phyloP scores from a whole-genome alignment of 2,797 vertebrate genomes.

The Loris lydekkerianus region DNA sequence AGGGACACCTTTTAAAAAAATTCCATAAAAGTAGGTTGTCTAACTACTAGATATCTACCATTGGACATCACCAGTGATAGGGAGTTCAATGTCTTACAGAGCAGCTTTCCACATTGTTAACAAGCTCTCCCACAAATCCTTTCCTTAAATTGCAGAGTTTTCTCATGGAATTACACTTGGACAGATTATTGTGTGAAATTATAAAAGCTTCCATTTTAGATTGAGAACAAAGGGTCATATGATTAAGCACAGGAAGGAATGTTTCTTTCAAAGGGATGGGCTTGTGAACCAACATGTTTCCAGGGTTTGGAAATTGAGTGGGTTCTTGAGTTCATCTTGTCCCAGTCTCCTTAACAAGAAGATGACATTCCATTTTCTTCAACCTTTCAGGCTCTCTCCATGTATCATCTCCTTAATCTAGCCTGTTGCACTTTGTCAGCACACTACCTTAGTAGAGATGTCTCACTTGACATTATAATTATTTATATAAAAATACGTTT shows the following conservation, averaged over 20 bases:
- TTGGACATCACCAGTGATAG: background rate
- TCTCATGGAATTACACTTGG: conserved; percentile 3
- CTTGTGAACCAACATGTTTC: background rate
- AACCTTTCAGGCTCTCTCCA: background rate
- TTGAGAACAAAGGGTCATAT: background rate
- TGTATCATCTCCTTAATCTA: background rate
- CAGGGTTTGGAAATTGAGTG: background rate
- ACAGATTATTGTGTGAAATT: background rate
- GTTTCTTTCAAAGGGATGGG: background rate
- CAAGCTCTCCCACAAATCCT: background rate
- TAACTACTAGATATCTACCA: background rate
- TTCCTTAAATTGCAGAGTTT: background rate
- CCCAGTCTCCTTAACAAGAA: background rate
- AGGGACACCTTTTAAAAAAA: background rate
- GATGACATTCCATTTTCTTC: background rate
- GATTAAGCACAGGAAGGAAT: background rate
- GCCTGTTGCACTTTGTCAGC: background rate
- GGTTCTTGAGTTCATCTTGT: background rate
- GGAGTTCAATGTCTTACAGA: background rate
- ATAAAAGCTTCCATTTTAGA: background rate
- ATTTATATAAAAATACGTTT: conserved; percentile 25
- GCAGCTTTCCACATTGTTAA: background rate
- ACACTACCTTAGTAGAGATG: background rate
- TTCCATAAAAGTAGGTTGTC: background rate
- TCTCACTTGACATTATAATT: background rate